Evolutionary conservation across 2,797 vertebrate genomes (phyloP), one percentile per base, ranked within the genome.

Genomic region (Anolis apletophallus): DNA sequence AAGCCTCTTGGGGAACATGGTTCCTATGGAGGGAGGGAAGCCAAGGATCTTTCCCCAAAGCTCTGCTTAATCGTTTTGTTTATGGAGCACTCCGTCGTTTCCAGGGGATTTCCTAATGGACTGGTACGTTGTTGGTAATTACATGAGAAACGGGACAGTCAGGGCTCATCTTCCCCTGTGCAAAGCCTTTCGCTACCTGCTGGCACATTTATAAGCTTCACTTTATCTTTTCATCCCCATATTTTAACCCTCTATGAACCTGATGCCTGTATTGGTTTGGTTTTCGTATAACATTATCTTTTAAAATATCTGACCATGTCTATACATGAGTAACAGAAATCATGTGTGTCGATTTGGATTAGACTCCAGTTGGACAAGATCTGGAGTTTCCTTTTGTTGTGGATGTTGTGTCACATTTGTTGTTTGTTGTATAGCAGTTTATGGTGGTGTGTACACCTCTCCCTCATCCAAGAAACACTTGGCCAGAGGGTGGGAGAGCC

Each of bases 71-170:
- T 94, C 54, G 91, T 80, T 88, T 87, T 95, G 95, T 96, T 95
- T 95, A 77, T 87, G 90, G 89, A 84, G 36, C 61, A 46, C 87
- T 84, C 88, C 52, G 0, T 52, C 64, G 52, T 88, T 94, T 95
- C 96, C 94, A 93, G 91, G 59, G 87, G 93, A 3, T 90, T 96
- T 94, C 86, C 93, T 96, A 95, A 96, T 95, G 95, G 95, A 77
- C 94, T 92, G 93, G 88, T 87, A 91, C 88, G 93, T 90, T 93
- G 86, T 87, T 68, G 76, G 16, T 94, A 90, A 95, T 95, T 91
- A 87, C 75, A 11, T 87, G 87, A 83, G 91, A 93, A 89, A 85
- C 72, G 0, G 94, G 92, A 93, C 32, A 91, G 93, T 92, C 88
- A 93, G 11, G 80, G 2, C 67, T 85, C 81, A 83, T 91, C 92